Conservation (phyloP, 2,113 vertebrate genomes). For the Calypte anna region DNA sequence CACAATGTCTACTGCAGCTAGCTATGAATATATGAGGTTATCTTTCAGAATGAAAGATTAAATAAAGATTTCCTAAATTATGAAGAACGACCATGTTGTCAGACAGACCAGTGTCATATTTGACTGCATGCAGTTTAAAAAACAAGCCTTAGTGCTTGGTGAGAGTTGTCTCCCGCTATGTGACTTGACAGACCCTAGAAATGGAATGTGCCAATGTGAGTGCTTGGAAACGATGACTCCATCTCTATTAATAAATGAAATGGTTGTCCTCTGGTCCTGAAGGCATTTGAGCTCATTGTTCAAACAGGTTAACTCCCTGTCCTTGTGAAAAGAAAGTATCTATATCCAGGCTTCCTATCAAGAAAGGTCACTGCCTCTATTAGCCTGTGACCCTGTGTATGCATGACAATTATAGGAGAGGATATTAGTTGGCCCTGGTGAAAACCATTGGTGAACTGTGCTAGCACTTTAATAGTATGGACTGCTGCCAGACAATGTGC, state of each 20-base stretch:
- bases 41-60: not conserved
- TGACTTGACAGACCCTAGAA: not conserved
- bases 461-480: not conserved
- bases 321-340: not conserved
- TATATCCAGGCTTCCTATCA: slow-evolving; percentile 21
- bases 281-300: slow-evolving; percentile 26
- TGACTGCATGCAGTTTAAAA: not conserved
- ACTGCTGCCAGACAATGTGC: not conserved
- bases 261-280: not conserved
- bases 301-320: slow-evolving; percentile 19
- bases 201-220: not conserved
- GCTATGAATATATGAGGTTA: not conserved
- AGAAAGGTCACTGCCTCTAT: slow-evolving; percentile 28
- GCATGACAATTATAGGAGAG: slow-evolving; percentile 5
- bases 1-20: not conserved
- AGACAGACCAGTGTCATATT: not conserved
- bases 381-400: not conserved
- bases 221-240: not conserved
- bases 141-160: not conserved
- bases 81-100: not conserved
- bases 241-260: slow-evolving; percentile 25
- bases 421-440: not conserved
- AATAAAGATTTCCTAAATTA: not conserved
- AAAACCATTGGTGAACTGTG: not conserved
- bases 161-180: not conserved